phyloP scores from a whole-genome alignment of 1,140 invertebrate species.

The Bombyx mori region DNA sequence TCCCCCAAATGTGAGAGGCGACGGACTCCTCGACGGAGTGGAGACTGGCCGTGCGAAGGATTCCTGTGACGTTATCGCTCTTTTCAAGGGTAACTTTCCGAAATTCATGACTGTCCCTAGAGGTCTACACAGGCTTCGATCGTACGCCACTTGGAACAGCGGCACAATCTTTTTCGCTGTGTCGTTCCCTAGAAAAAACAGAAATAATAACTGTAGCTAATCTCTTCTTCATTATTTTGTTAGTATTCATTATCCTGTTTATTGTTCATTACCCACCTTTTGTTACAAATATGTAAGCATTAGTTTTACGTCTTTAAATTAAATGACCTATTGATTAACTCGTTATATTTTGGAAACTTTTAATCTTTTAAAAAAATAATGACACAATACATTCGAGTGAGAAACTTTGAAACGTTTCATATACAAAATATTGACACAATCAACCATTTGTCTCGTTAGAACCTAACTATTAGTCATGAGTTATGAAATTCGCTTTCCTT shows the following conservation, averaged over 20 bases:
- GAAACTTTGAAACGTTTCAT: no score
- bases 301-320: no score
- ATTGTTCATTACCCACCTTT: no score
- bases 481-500: background rate
- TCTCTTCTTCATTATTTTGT: no score
- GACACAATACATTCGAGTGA: no score
- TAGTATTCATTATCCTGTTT: no score
- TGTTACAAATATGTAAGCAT: no score
- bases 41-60: background rate
- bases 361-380: no score
- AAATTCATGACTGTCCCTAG: constrained; percentile 48
- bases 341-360: no score
- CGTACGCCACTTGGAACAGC: constrained; percentile 60
- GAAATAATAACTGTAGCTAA: constrained; percentile 31
- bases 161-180: constrained; percentile 52
- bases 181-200: constrained; percentile 44
- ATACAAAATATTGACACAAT: no score
- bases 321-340: no score
- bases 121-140: constrained; percentile 53
- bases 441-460: background rate
- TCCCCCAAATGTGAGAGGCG: constrained; percentile 23
- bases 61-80: constrained; percentile 5
- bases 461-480: background rate
- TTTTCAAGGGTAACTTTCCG: constrained; percentile 27
- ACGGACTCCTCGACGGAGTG: constrained; percentile 37